These are phyloP conservation scores for Zoanthus solanderi DNA, from an alignment of 92 coral and sea anemone genomes.

Conservation along the genomic window DNA sequence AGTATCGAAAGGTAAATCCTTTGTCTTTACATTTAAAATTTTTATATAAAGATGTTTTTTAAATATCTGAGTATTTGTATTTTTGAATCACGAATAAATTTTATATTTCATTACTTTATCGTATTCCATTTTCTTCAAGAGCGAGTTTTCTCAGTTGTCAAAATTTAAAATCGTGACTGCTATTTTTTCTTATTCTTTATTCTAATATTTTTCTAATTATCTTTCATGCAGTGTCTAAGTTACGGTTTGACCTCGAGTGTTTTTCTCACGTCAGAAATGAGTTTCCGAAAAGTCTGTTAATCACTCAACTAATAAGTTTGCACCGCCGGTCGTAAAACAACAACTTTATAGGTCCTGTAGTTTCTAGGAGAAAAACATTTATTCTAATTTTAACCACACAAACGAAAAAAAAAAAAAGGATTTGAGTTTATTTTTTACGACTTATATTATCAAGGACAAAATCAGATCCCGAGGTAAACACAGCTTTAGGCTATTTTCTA, in stretches of 20 bases:
- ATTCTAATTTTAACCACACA: neutral
- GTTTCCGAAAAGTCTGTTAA: conserved; percentile 9
- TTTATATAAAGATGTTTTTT: too few species aligned
- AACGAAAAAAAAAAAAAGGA: neutral
- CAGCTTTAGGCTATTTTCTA: conserved; percentile 32
- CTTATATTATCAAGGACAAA: conserved; percentile 8
- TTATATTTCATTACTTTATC: too few species aligned
- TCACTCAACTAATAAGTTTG: neutral
- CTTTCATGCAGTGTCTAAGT: conserved; percentile 16
- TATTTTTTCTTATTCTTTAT: neutral
- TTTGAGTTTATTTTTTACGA: neutral
- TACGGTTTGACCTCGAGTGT: conserved; percentile 23
- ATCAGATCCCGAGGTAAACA: neutral
- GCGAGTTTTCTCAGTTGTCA: neutral
- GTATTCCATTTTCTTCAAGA: too few species aligned
- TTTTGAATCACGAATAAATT: too few species aligned
- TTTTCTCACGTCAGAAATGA: neutral
- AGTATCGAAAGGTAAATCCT: neutral
- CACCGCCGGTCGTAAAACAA: conserved; percentile 14
- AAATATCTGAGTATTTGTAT: too few species aligned
- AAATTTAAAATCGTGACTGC: neutral
- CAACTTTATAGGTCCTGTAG: neutral
- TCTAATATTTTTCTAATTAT: conserved; percentile 16
- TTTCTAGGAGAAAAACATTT: neutral
- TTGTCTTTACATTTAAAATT: neutral